phyloP scores from a whole-genome alignment of 2,113 vertebrate genomes.

The Oxyura jamaicensis region DNA sequence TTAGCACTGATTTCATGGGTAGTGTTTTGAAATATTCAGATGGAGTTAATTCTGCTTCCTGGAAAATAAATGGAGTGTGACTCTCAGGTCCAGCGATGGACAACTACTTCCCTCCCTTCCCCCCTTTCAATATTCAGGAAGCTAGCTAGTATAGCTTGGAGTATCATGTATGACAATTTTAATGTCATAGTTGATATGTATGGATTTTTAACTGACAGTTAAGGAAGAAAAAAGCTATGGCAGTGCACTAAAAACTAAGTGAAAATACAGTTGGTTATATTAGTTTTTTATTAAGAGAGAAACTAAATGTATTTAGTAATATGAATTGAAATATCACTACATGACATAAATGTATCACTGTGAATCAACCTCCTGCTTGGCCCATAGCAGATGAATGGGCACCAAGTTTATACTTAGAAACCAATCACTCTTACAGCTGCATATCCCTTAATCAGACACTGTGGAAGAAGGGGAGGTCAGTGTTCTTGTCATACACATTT shows the following conservation, averaged over 20 bases:
- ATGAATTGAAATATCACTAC: not conserved
- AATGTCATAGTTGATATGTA: not conserved
- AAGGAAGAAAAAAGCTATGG: not conserved
- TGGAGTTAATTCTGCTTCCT: not conserved
- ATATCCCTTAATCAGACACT: not conserved
- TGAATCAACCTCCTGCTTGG: not conserved
- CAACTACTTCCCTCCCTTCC: not conserved
- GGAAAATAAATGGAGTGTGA: not conserved
- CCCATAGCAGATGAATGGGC: not conserved
- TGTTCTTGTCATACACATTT: not conserved
- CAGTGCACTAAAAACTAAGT: not conserved
- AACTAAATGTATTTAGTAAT: not conserved
- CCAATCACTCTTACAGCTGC: not conserved
- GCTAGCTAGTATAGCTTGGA: not conserved
- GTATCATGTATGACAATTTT: not conserved
- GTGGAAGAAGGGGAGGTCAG: not conserved
- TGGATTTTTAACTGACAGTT: not conserved
- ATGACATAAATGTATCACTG: not conserved
- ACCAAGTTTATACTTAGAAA: not conserved
- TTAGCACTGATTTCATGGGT: not conserved
- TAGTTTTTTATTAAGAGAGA: not conserved
- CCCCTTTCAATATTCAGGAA: not conserved
- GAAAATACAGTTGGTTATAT: not conserved
- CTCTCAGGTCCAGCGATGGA: not conserved
- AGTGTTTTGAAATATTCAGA: not conserved